Percentiles rank a stretch among this genome's conserved stretches.
Conservation (phyloP, 1,140 invertebrate genomes). For the Drosophila sp. region DNA sequence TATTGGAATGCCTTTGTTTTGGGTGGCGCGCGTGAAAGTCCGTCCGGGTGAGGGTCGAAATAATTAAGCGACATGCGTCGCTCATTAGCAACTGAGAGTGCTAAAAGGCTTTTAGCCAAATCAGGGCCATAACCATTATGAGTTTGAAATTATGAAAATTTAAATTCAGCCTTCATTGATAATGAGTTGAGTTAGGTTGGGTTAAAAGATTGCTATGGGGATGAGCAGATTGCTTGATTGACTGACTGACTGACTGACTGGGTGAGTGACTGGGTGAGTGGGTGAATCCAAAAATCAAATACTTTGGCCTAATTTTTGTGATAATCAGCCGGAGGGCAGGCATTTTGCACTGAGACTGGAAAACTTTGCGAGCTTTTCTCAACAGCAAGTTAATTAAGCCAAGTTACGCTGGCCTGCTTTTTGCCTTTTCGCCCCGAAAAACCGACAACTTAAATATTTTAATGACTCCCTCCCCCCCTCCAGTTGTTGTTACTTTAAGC, state of each 20-base stretch:
- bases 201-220: neutral
- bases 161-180: slow-evolving; percentile 49
- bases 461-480: slow-evolving; percentile 23
- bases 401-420: slow-evolving; percentile 61
- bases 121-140: slow-evolving; percentile 70
- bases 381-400: slow-evolving; percentile 78
- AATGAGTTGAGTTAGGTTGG: slow-evolving; percentile 12
- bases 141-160: slow-evolving; percentile 76
- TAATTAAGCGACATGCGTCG: slow-evolving; percentile 55
- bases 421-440: slow-evolving; percentile 66
- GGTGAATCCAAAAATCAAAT: slow-evolving; percentile 75
- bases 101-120: slow-evolving; percentile 54
- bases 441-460: slow-evolving; percentile 73
- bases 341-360: slow-evolving; percentile 38
- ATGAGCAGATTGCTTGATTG: slow-evolving; percentile 43
- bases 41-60: neutral
- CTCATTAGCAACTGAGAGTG: slow-evolving; percentile 53
- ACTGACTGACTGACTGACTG: slow-evolving; percentile 18
- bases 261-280: slow-evolving; percentile 49
- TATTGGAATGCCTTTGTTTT: slow-evolving; percentile 17
- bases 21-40: neutral
- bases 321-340: slow-evolving; percentile 57
- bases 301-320: slow-evolving; percentile 63
- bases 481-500: slow-evolving; percentile 6
- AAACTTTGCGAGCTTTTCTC: slow-evolving; percentile 67